These are phyloP conservation scores for Temnothorax longispinosus DNA, from an alignment of 1,140 invertebrate genomes.

Conservation along the genomic window DNA sequence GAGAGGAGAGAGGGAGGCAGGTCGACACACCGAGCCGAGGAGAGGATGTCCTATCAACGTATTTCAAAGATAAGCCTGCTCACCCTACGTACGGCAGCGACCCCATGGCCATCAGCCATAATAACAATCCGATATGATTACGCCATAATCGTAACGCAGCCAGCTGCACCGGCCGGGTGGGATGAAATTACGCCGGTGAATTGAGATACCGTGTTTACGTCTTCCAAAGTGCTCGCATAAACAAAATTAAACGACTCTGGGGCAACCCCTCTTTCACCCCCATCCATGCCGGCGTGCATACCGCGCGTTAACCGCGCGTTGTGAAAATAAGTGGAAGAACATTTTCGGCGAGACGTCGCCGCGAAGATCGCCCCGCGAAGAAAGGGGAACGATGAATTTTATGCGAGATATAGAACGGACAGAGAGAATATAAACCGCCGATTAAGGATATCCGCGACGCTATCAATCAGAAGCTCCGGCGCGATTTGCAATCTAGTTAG, in stretches of 20 bases:
- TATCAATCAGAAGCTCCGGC: slow-evolving; percentile 6
- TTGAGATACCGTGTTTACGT: slow-evolving; percentile 86
- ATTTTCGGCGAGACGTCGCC: slow-evolving; percentile 22
- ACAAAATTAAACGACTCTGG: slow-evolving; percentile 84
- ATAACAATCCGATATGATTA: slow-evolving; percentile 87
- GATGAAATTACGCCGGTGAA: slow-evolving; percentile 84
- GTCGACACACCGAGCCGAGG: background rate
- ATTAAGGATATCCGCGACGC: slow-evolving; percentile 44
- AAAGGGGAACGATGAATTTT: slow-evolving; percentile 43
- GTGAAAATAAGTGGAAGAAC: slow-evolving; percentile 27
- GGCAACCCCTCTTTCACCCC: background rate
- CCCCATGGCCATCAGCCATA: slow-evolving; percentile 84
- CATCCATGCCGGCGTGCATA: background rate
- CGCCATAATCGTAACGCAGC: slow-evolving; percentile 85
- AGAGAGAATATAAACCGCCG: slow-evolving; percentile 37
- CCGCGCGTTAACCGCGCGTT: slow-evolving; percentile 23
- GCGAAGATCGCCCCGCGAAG: slow-evolving; percentile 31
- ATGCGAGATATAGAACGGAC: slow-evolving; percentile 3
- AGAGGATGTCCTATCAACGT: slow-evolving; percentile 83
- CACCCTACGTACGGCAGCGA: slow-evolving; percentile 69
- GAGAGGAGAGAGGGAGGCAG: slow-evolving; percentile 37
- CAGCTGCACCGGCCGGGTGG: slow-evolving; percentile 50
- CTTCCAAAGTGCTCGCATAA: slow-evolving; percentile 84
- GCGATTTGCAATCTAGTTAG: slow-evolving; percentile 25
- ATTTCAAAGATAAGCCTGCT: slow-evolving; percentile 86